Evolutionary conservation across 2,888 invertebrate species (phyloP), one percentile per base, ranked within the genome.

Genomic region (Cyclophora punctaria): DNA sequence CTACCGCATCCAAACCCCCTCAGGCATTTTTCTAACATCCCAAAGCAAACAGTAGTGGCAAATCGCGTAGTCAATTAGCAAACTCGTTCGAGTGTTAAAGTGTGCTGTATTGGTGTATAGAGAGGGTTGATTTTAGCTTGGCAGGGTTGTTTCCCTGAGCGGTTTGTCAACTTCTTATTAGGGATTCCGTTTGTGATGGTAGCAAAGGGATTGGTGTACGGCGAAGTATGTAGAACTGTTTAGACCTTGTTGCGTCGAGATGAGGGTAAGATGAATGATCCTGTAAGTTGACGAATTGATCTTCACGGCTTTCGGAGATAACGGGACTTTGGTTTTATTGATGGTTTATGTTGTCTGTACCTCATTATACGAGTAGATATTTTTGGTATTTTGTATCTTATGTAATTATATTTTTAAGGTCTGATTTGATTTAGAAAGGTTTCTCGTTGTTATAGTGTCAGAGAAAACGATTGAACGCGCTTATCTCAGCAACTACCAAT

Each of bases 161-260:
- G 50, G 61, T 62, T 66, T 64, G 62, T 66, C 63, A 65, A 61
- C 54, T 54, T 57, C 68, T 67, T 68, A 67, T 71, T 69, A 70
- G 51, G 58, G 56, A 71, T 71, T 72, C 69, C 58, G 64, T 67
- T 69, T 71, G 59, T 45, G 51, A 51, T 20, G 20, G 44, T 33
- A 20, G 7, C 7, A n/a, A 4, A 7, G 43, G 43, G 43, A 7
- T 43, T 3, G 7, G 20, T 7, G 7, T 20, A 4, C 7, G 43
- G 7, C 3, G 4, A 43, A 43, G 7, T 43, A 7, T 43, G 43
- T n/a, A n/a, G 20, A 7, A 7, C 20, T 7, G 20, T 43, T 5
- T 7, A 43, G 43, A 37, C 1, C 5, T 37, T 4, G 37, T 37
- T 37, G 20, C 20, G 20, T 20, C 20, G 20, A 20, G 20, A 20